phyloP scores from a whole-genome alignment of 2,888 invertebrate genomes.

The Tetranychus truncatus region DNA sequence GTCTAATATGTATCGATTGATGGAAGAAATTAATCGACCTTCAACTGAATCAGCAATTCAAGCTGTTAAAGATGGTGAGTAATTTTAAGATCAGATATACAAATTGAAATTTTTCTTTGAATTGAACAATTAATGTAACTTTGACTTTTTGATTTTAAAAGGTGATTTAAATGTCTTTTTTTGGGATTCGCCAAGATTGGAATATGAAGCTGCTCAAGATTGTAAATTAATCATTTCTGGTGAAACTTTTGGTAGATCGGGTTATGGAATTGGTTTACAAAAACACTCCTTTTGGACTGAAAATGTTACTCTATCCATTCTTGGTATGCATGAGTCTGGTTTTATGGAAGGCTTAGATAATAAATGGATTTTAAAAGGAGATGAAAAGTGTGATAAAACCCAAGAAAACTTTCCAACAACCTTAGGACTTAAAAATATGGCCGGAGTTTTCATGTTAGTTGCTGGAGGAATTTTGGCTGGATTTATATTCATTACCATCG shows the following conservation, averaged over 20 bases:
- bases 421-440: constrained; percentile 55
- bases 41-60: constrained; percentile 83
- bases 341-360: constrained; percentile 92
- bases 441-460: constrained; percentile 91
- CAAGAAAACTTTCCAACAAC: constrained; percentile 12
- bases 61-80: constrained; percentile 65
- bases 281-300: constrained; percentile 94
- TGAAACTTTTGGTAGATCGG: constrained; percentile 87
- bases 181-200: constrained; percentile 93
- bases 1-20: constrained; percentile 95
- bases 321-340: constrained; percentile 84
- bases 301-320: constrained; percentile 72
- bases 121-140: neutral
- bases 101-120: too few relatives aligned
- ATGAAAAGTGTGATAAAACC: constrained; percentile 37
- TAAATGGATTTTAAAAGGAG: constrained; percentile 79
- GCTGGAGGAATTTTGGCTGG: constrained; percentile 91
- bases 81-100: neutral
- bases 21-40: constrained; percentile 90
- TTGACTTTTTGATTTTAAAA: neutral
- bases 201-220: constrained; percentile 91
- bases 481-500: constrained; percentile 80
- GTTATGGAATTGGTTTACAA: constrained; percentile 83
- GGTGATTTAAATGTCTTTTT: constrained; percentile 74
- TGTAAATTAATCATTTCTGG: constrained; percentile 94